phyloP scores from a whole-genome alignment of 2,888 invertebrate genomes.

The Stenolophus ochropezus region DNA sequence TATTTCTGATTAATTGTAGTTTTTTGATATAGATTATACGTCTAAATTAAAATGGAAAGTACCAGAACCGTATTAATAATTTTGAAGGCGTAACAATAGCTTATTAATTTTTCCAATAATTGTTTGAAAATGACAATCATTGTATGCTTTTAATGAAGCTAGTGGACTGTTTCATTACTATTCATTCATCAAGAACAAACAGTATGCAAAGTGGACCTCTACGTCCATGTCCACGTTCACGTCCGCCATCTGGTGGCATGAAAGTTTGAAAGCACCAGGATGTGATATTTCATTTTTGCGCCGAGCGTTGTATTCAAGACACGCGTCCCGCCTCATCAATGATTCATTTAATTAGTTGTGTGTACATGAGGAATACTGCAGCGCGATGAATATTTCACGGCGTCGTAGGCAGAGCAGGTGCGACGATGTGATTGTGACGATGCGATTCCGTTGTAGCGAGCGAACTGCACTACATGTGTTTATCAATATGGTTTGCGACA shows the following conservation, averaged over 20 bases:
- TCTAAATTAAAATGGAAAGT: too few species aligned
- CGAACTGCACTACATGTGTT: too few species aligned
- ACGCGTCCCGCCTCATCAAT: conserved; percentile 53
- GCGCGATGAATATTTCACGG: conserved; percentile 47
- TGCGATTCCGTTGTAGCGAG: not conserved
- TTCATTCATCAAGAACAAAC: conserved; percentile 4
- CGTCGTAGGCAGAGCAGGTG: conserved; percentile 49
- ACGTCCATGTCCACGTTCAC: not conserved
- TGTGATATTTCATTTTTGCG: conserved; percentile 50
- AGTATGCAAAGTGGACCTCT: conserved; percentile 37
- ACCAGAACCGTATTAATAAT: too few species aligned
- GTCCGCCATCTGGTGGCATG: conserved; percentile 1
- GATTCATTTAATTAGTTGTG: conserved; percentile 58
- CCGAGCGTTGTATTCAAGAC: conserved; percentile 24
- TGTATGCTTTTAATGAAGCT: not conserved
- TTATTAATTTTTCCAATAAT: not conserved
- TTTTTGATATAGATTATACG: too few species aligned
- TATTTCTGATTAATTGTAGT: too few species aligned
- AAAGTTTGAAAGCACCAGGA: not conserved
- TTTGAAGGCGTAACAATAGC: not conserved
- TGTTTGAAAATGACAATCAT: not conserved
- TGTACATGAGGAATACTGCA: conserved; percentile 58
- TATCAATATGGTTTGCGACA: too few species aligned
- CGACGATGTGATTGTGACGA: not conserved
- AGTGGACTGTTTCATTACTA: conserved; percentile 3